Conservation (phyloP, 2,888 invertebrate genomes). For the Steromphala cineraria region DNA sequence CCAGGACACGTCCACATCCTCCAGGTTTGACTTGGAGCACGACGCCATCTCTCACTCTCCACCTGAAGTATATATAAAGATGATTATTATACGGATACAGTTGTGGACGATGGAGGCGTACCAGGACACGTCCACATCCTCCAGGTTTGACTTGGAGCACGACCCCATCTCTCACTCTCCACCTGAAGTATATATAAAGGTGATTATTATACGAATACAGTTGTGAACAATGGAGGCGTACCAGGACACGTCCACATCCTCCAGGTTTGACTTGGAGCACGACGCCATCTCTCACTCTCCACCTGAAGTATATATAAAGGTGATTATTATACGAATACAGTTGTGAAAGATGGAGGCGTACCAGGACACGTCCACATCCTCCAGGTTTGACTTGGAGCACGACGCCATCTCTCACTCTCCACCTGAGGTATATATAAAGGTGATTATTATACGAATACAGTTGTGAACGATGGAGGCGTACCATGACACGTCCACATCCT, state of each 20-base stretch:
- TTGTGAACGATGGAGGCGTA: slow-evolving; percentile 52
- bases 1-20: slow-evolving; percentile 42
- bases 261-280: slow-evolving; percentile 11
- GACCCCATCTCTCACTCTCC: too few relatives aligned
- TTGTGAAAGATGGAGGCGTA: slow-evolving; percentile 52
- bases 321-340: slow-evolving; percentile 43
- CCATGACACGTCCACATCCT: slow-evolving; percentile 41
- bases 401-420: too few relatives aligned
- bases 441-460: too few relatives aligned
- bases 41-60: too few relatives aligned
- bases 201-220: slow-evolving; percentile 43
- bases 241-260: slow-evolving; percentile 42
- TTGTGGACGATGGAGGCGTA: slow-evolving; percentile 52
- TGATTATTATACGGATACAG: slow-evolving; percentile 43
- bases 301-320: too few relatives aligned
- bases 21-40: slow-evolving; percentile 11
- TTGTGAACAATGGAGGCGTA: slow-evolving; percentile 52
- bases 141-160: slow-evolving; percentile 11
- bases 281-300: too few relatives aligned
- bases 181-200: too few relatives aligned
- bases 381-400: slow-evolving; percentile 14
- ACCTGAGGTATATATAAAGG: too few relatives aligned
- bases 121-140: slow-evolving; percentile 42
- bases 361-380: slow-evolving; percentile 41
- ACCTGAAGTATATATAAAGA: too few relatives aligned